phyloP scores from a whole-genome alignment of 1,140 invertebrate genomes.

The Diabrotica undecimpunctata region DNA sequence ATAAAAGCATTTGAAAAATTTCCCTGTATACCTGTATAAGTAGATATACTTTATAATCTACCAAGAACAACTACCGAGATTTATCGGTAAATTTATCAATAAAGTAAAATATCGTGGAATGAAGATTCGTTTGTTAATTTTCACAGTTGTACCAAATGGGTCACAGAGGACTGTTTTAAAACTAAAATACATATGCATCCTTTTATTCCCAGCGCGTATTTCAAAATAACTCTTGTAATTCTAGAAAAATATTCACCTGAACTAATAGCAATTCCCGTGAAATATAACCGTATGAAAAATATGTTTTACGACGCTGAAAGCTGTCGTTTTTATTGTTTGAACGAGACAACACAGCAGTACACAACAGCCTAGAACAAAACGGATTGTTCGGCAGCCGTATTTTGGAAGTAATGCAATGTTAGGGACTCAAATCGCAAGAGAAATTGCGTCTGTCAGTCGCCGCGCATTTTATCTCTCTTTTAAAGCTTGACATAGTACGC shows the following conservation, averaged over 20 bases:
- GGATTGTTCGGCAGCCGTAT: not conserved
- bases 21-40: no score
- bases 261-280: not conserved
- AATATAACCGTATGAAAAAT: not conserved
- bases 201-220: no score
- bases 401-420: not conserved
- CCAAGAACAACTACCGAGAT: no score
- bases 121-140: no score
- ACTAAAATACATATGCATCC: no score
- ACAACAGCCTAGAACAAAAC: not conserved
- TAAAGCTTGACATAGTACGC: slow-evolving; percentile 44
- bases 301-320: not conserved
- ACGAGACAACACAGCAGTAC: not conserved
- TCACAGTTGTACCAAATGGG: no score
- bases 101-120: no score
- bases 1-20: no score
- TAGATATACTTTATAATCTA: no score
- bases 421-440: slow-evolving; percentile 33
- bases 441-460: slow-evolving; percentile 42
- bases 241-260: not conserved
- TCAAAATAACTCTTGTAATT: no score
- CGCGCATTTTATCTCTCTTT: slow-evolving; percentile 42
- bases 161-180: no score
- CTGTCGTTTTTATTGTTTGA: not conserved
- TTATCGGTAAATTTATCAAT: no score